A percentile compares a stretch with the other conserved stretches of the same genome.
Evolutionary conservation across 2,113 vertebrate genomes (phyloP).

Genomic region (Gymnorhina tibicen): DNA sequence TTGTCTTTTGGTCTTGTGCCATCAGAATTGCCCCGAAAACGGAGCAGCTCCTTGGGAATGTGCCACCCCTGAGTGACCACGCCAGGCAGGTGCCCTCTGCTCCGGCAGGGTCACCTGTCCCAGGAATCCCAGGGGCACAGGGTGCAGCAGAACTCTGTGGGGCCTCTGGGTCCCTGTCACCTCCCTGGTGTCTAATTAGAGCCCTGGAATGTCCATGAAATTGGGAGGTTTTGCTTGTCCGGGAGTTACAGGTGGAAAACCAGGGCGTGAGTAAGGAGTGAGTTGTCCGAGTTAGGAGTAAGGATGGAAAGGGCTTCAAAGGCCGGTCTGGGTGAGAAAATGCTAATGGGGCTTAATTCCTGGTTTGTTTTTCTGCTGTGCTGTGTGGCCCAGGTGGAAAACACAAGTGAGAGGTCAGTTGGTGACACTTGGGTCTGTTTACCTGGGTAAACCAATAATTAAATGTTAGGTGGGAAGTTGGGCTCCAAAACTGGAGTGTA

Average conservation of each 20-base stretch:
- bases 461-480: background rate
- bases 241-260: background rate
- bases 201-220: background rate
- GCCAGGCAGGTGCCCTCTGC: background rate
- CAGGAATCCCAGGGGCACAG: background rate
- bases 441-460: background rate
- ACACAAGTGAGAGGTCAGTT: background rate
- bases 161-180: background rate
- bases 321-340: background rate
- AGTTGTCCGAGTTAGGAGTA: background rate
- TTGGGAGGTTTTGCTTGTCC: background rate
- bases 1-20: background rate
- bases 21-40: background rate
- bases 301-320: background rate
- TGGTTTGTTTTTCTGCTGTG: background rate
- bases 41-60: background rate
- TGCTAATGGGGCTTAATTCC: background rate
- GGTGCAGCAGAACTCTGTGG: fast-evolving
- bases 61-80: fast-evolving
- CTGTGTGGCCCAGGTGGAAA: background rate
- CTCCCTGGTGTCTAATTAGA: background rate
- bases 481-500: background rate
- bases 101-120: background rate
- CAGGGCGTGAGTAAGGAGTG: fast-evolving
- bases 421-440: background rate